Base-by-base conservation (phyloP, 1,140 invertebrate genomes). In the Cherax destructor region DNA sequence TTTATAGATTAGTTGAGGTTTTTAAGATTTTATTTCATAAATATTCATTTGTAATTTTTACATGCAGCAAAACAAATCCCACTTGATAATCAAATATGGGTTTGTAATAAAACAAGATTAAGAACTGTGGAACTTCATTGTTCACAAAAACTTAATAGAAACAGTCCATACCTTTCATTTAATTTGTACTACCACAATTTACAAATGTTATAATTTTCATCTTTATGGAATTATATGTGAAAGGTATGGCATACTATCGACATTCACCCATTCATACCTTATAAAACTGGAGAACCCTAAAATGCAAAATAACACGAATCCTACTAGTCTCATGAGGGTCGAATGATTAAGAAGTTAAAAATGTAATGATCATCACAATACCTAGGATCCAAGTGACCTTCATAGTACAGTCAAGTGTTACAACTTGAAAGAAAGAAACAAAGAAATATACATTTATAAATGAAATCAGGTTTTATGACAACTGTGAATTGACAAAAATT, bases 131-230 rank as follows among this genome's bases (percentile, higher is more conserved):
- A 86, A 86, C 85, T 86, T 86, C 76, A 77, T 86, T 78, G 76
- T 86, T 81, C 79, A 81, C 79, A 81, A 52, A 56, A 77, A 86
- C 85, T 76, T 86, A 86, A 59, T 10, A 76, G 47, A 59, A 78
- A 78, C 85, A 86, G 49, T 86, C 85, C 85, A 86, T 86, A 86
- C 85, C 85, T 86, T 86, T 86, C 85, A 86, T 76, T 41, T 61
- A 41, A 86, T 86, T 86, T 86, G 85, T 86, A 86, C 85, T 86
- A 59, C 74, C 56, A 86, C 61, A 86, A 77, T 41, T 74, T 86
- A 49, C 49, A 56, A 86, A 61, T 61, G 80, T 50, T 78, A 47
- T 61, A 78, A 74, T 30, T 76, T 78, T 86, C 49, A 76, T 52
- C 84, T 77, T 86, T 65, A 78, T 59, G 56, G 76, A 78, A 78